Conservation (phyloP, 2,797 vertebrate genomes). For the Ceyx erithaca region DNA sequence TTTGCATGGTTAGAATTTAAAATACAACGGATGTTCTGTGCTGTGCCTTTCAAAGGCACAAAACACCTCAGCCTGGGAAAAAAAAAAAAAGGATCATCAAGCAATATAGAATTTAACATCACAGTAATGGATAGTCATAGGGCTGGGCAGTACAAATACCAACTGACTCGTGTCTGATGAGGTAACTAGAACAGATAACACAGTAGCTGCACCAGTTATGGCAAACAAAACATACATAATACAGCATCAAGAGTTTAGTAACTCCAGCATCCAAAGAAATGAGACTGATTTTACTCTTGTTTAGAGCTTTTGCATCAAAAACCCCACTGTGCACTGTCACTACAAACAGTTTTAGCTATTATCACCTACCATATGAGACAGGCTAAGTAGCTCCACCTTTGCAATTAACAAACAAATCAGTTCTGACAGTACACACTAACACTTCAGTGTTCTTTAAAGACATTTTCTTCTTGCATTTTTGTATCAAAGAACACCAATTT, state of each 20-base stretch:
- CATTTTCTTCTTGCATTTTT: not conserved
- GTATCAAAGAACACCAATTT: not conserved
- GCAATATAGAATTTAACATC: not conserved
- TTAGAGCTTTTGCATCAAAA: not conserved
- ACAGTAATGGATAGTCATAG: not conserved
- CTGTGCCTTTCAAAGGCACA: not conserved
- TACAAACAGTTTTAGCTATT: not conserved
- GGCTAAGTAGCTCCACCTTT: not conserved
- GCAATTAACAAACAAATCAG: not conserved
- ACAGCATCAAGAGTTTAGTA: not conserved
- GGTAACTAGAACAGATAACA: not conserved
- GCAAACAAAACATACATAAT: not conserved
- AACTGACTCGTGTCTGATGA: not conserved
- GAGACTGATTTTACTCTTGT: not conserved
- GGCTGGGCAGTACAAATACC: not conserved
- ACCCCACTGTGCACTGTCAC: fast-evolving
- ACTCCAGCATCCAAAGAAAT: not conserved
- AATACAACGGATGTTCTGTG: not conserved
- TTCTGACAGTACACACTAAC: not conserved
- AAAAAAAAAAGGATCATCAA: not conserved
- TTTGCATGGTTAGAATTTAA: not conserved
- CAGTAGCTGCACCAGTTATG: not conserved
- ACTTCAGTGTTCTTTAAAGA: not conserved
- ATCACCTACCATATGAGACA: not conserved
- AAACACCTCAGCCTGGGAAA: not conserved